phyloP scores from a whole-genome alignment of 2,888 invertebrate species.

The Cepaea hortensis region DNA sequence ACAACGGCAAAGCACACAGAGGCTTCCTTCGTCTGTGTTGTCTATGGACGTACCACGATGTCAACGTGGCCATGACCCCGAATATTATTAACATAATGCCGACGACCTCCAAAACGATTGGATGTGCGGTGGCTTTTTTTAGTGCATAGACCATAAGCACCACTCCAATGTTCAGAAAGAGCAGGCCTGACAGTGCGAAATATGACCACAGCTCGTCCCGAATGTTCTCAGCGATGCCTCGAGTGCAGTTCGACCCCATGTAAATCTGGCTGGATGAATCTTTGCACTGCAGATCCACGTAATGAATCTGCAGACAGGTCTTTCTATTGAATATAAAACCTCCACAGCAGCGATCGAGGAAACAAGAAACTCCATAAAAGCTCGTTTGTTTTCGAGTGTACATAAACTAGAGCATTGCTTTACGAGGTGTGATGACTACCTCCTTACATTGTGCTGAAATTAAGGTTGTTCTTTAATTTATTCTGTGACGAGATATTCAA shows the following conservation, averaged over 20 bases:
- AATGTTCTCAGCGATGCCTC: constrained; percentile 37
- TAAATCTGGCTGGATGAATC: neutral
- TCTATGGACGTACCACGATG: constrained; percentile 41
- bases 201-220: constrained; percentile 54
- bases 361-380: too few species aligned
- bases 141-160: constrained; percentile 53
- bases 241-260: constrained; percentile 38
- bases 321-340: neutral
- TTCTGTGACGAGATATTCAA: too few species aligned
- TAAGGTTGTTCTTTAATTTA: too few species aligned
- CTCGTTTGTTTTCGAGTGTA: neutral
- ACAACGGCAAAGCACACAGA: neutral
- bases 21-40: constrained; percentile 27
- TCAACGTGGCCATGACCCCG: constrained; percentile 33
- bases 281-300: neutral
- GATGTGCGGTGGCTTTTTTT: constrained; percentile 44
- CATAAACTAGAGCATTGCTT: neutral
- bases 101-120: constrained; percentile 37
- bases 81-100: constrained; percentile 44
- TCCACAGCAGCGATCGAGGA: neutral
- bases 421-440: neutral
- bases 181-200: constrained; percentile 50
- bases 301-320: neutral
- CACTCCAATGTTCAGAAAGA: constrained; percentile 51
- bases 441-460: too few species aligned